Base-by-base conservation (phyloP, 2,888 invertebrate species). In the Clivina fossor region DNA sequence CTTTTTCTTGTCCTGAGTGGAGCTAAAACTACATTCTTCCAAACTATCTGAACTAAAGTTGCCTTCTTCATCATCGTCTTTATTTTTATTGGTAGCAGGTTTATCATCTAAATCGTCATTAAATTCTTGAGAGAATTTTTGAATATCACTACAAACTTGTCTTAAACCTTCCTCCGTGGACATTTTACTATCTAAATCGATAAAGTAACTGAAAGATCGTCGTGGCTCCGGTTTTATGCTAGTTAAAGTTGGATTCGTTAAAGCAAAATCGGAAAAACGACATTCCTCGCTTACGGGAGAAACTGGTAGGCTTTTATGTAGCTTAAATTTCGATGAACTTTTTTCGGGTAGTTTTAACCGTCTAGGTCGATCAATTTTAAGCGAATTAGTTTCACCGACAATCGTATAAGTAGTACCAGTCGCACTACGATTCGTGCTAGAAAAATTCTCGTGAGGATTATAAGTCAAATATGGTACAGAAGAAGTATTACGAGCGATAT, bases 21-120 rank as follows among this genome's bases (percentile, higher is more conserved):
- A 69, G 24, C 63, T 60, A 49, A 82, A 70, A 66, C 83, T 81
- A 64, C 81, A 83, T 59, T 86, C 87, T 72, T 90, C 89, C 47
- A 90, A 71, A 1, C 88, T 88, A 73, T 90, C 90, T 0, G 88
- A 88, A 44, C 88, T 88, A 64, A 88, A 88, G 65, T 85, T 86
- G 0, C 83, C 85, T 37, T 85, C 85, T 0, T 84, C 85, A 55
- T 77, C 72, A 1, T 73, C 71, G 16, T 74, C 70, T 13, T 67
- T 64, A 3, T 4, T 11, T 13, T 30, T 41, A 4, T 46, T 13
- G 19, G 18, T 20, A 9, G 33, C 19, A 0, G 20, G n/a, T 3
- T 24, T 38, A 38, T 35, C 15, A 8, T 11, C 35, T 15, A 8
- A 4, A 11, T 33, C 11, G 20, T 72, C 70, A 44, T 62, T 69